Evolutionary conservation across 2,113 vertebrate species (phyloP), one percentile per base, ranked within the genome.

Genomic region (Ramphastos sulfuratus): DNA sequence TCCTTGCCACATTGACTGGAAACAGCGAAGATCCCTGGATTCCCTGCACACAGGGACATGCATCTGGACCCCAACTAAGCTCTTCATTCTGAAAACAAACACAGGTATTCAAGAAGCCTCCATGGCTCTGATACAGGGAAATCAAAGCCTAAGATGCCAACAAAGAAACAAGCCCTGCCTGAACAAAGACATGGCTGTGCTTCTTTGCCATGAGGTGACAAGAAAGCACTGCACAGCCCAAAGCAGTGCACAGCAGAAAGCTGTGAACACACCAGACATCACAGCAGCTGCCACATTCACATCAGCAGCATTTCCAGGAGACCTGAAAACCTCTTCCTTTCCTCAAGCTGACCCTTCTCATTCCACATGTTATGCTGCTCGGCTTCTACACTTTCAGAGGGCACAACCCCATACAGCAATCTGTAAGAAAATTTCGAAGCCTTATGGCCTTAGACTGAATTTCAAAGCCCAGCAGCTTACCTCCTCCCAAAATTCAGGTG

Each of bases 1-100:
- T 98, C 75, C 97, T 98, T 0, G 98, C 97, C 70, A 98, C 98
- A 0, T 97, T 97, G 87, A 99, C 98, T 1, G 99, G 99, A 52
- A 99, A 95, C 66, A 99, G 93, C 0, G 97, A 95, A 35, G 98
- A 98, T 59, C 98, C 98, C 90, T 98, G 98, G 46, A 99, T 98
- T 64, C 97, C 97, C 83, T 99, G 98, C 71, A 99, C 98, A n/a
- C 99, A 99, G 4, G 99, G 99, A 95, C 99, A 99, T 1, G 99
- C 98, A 33, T 97, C 97, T 10, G 98, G 95, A 25, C 99, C 98
- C 98, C 96, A 97, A 90, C 73, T 98, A 58, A 96, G 94, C 54
- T 97, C 98, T 75, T 99, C 98, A 52, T 97, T 98, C 97, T 98
- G 97, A 67, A 95, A 92, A 85, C 74, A 91, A 59, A 74, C 71